Conservation (phyloP, 2,113 vertebrate species). For the Onychorhynchus coronatus region DNA sequence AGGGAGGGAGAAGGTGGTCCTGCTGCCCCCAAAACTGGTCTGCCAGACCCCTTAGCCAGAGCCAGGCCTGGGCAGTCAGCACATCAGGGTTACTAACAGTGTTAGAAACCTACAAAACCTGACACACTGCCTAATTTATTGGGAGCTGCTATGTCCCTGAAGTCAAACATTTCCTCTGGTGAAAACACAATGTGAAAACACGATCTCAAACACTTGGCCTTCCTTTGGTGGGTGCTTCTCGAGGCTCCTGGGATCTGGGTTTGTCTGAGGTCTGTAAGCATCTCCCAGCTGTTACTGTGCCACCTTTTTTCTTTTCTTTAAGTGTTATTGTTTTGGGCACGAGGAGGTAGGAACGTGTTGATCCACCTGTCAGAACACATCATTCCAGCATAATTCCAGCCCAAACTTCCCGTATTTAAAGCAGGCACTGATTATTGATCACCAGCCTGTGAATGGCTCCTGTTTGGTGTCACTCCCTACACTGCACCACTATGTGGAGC, state of each 20-base stretch:
- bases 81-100: rapidly evolving
- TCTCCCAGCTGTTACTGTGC: not conserved
- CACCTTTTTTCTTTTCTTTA: not conserved
- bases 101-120: not conserved
- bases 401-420: not conserved
- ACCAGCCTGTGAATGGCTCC: not conserved
- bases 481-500: rapidly evolving
- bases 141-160: rapidly evolving
- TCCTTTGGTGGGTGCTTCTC: not conserved
- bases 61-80: not conserved
- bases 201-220: not conserved
- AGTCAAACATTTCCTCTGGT: not conserved
- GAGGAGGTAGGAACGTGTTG: not conserved
- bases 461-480: not conserved
- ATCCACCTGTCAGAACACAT: not conserved
- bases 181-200: not conserved
- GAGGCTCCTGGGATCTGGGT: not conserved
- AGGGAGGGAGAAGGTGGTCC: not conserved
- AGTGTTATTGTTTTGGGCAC: not conserved
- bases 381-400: not conserved
- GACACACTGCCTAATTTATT: not conserved
- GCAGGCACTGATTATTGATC: not conserved
- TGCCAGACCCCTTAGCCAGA: not conserved
- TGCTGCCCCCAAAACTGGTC: not conserved
- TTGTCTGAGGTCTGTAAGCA: not conserved